A percentile compares a stretch with the other conserved stretches of the same genome.
Conservation (phyloP, 2,113 vertebrate genomes). For the Caloenas nicobarica region DNA sequence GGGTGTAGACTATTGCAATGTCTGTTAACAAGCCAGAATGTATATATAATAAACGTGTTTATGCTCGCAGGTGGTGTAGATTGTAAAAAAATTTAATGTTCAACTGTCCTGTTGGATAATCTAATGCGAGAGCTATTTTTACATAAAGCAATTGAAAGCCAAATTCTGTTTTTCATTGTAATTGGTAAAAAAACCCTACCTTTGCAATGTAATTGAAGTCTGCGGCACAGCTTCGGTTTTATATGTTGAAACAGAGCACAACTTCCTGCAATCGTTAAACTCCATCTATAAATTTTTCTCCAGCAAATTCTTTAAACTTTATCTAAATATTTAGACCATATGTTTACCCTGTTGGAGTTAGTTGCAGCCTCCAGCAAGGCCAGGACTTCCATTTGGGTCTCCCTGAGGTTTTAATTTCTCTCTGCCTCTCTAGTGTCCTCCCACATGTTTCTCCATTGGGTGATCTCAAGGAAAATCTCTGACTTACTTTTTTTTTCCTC, state of each 20-base stretch:
- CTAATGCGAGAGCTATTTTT: not conserved
- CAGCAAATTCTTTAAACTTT: not conserved
- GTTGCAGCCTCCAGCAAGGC: not conserved
- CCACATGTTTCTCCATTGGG: not conserved
- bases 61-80: not conserved
- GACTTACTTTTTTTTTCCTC: not conserved
- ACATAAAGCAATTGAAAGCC: not conserved
- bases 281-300: not conserved
- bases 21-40: slow-evolving; percentile 18
- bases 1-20: not conserved
- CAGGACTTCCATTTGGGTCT: not conserved
- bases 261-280: not conserved
- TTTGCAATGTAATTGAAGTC: not conserved
- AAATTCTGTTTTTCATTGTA: not conserved
- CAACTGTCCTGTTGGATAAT: not conserved
- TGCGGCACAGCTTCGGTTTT: not conserved
- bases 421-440: not conserved
- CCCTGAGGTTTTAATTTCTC: not conserved
- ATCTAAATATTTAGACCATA: not conserved
- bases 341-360: not conserved
- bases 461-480: not conserved
- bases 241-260: not conserved
- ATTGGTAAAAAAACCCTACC: rapidly evolving
- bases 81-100: not conserved
- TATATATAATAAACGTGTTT: not conserved